Evolutionary conservation across 2,113 vertebrate genomes (phyloP), one percentile per base, ranked within the genome.

Genomic region (Patagioenas fasciata): DNA sequence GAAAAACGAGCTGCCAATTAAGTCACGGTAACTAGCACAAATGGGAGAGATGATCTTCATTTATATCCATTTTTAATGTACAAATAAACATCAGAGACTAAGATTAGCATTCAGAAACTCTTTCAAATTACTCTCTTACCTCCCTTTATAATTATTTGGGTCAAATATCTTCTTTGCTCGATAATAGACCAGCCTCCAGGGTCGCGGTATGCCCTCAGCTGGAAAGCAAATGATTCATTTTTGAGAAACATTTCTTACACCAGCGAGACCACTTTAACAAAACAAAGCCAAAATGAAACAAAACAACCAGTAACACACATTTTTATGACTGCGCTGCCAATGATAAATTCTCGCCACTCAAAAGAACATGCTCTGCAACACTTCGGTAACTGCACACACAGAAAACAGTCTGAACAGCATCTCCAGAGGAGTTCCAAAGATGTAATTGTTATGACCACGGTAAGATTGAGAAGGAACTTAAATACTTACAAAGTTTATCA

Each of bases 151-250:
- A 77, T 98, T 97, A 50, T 97, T 94, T 58, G 97, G 62, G 60
- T 98, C 97, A 54, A 97, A 98, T 19, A 98, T 97, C 96, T 98
- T 98, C 95, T 96, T 97, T 54, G 98, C 98, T 75, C 98, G 85
- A 11, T 97, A 97, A 89, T 97, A 97, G 2, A 98, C 95, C 6
- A 97, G 93, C 40, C 97, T 96, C 96, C 98, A 97, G 34, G 97
- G 97, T 53, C 98, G 97, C 25, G 97, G 94, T 13, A 98, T 98
- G 69, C 95, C 97, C 60, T 97, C 97, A 79, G 97, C 98, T 98
- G 24, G 32, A 86, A 92, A 11, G 65, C 2, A 92, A 70, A 85
- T 2, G 23, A 79, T 26, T 61, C 6, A 32, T 42, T 80, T 72
- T 72, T 48, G 62, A 91, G 66, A 75, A 40, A 66, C 15, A 50